These are phyloP conservation scores for Alexandromys fortis DNA, from an alignment of 2,113 vertebrate species.

Conservation along the genomic window DNA sequence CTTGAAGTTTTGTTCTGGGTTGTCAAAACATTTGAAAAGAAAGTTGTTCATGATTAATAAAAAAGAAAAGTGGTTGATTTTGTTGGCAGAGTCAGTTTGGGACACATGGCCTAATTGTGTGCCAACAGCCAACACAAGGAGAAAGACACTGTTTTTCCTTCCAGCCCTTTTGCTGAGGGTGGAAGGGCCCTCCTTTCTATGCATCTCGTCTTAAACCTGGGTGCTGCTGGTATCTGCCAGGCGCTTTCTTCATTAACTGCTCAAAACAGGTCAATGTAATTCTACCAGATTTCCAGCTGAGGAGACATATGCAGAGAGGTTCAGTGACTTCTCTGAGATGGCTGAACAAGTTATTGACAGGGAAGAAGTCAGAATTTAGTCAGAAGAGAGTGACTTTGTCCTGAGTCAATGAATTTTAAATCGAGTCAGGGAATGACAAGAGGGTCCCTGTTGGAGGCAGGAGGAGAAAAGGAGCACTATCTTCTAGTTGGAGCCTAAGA, in stretches of 20 bases:
- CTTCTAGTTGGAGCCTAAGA: neutral
- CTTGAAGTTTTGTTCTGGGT: neutral
- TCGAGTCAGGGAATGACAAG: neutral
- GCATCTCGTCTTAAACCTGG: neutral
- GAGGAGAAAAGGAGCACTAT: neutral
- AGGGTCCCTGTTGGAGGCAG: neutral
- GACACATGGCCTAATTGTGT: neutral
- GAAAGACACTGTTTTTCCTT: neutral
- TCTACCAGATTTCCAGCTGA: neutral
- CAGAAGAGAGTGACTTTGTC: slow-evolving; percentile 29
- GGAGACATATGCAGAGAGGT: neutral
- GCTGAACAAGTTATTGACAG: slow-evolving; percentile 11
- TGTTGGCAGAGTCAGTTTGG: neutral
- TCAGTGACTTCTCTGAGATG: slow-evolving; percentile 40
- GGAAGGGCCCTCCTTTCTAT: neutral
- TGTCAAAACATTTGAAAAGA: neutral
- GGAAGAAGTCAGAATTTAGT: slow-evolving; percentile 61
- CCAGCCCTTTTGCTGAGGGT: neutral
- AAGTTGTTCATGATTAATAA: slow-evolving; percentile 6
- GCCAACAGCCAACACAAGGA: neutral
- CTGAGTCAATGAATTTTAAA: slow-evolving; percentile 21
- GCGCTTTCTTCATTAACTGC: neutral
- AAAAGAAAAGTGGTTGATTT: slow-evolving; percentile 9
- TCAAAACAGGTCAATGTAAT: neutral
- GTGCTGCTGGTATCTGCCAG: neutral